Conservation (phyloP, 2,888 invertebrate genomes). For the Tryphoninae sp. region DNA sequence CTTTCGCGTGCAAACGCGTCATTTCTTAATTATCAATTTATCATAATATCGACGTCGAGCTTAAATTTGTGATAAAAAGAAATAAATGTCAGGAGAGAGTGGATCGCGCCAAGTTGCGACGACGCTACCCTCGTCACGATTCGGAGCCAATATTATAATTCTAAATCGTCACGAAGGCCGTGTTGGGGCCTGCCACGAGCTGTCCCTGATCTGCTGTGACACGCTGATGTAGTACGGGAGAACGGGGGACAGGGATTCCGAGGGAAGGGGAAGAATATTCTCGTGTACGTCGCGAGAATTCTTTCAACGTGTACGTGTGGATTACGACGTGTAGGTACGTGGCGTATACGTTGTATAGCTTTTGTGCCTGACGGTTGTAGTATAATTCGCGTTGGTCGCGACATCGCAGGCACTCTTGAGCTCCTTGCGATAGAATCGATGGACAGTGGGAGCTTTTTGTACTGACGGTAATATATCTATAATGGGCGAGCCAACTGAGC, state of each 20-base stretch:
- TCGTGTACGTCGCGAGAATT: not conserved
- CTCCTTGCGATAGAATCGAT: slow-evolving; percentile 55
- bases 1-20: too few relatives aligned
- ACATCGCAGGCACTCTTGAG: slow-evolving; percentile 50
- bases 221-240: slow-evolving; percentile 23
- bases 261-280: slow-evolving; percentile 16
- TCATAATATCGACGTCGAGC: too few relatives aligned
- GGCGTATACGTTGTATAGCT: slow-evolving; percentile 1
- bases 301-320: not conserved
- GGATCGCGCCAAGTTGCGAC: not conserved
- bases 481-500: slow-evolving; percentile 34
- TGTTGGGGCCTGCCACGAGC: slow-evolving; percentile 29
- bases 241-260: slow-evolving; percentile 15
- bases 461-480: slow-evolving; percentile 39
- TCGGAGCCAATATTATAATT: slow-evolving; percentile 38
- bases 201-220: slow-evolving; percentile 30
- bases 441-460: slow-evolving; percentile 41
- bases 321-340: too few relatives aligned
- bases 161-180: slow-evolving; percentile 54
- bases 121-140: slow-evolving; percentile 38
- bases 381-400: slow-evolving; percentile 51
- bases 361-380: slow-evolving; percentile 34
- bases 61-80: too few relatives aligned
- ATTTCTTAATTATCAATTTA: too few relatives aligned
- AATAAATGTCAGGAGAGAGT: not conserved